Evolutionary conservation across 1,140 invertebrate genomes (phyloP), one percentile per base, ranked within the genome.

Genomic region (Daktulosphaira vitifoliae): DNA sequence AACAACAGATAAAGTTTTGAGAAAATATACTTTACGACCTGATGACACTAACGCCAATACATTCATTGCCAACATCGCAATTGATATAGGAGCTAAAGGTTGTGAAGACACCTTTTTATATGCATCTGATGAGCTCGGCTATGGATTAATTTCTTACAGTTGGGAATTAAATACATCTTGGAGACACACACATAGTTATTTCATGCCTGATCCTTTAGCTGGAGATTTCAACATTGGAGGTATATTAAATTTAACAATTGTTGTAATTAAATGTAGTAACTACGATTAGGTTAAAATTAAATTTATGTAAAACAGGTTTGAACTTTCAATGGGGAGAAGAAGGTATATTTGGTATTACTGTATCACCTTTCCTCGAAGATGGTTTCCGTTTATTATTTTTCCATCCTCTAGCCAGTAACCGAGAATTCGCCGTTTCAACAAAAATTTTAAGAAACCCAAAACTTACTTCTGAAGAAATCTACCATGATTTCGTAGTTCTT

Each of bases 311-410:
- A 42, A 84, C 80, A 6, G 86, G 86, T 2, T 72, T 89, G 1
- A 89, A 89, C 71, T 90, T 89, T 78, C 86, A 89, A 74, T 90
- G 87, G 88, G 80, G 87, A 87, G 80, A 83, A 49, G 88, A 90
- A 74, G 88, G 87, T 6, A 86, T 90, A 48, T 90, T 90, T 67
- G 87, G 87, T 1, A 84, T 90, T 74, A 81, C 83, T 0, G 71
- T 89, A 3, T 83, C 86, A 0, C 82, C 86, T 1, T 73, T 81
- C 9, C 77, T 81, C 1, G 66, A 74, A 16, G 82, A 86, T 68
- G 86, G 85, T 37, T 86, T 77, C 69, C 80, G 84, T 66, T 83
- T 81, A 0, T 73, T 89, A 8, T 87, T 84, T 72, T 89, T 90
- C 75, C 86, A 84, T 71, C 86, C 88, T 1, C 71, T 90, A 29